phyloP scores from a whole-genome alignment of 2,888 invertebrate genomes.

The Drosophila nr. fundita region DNA sequence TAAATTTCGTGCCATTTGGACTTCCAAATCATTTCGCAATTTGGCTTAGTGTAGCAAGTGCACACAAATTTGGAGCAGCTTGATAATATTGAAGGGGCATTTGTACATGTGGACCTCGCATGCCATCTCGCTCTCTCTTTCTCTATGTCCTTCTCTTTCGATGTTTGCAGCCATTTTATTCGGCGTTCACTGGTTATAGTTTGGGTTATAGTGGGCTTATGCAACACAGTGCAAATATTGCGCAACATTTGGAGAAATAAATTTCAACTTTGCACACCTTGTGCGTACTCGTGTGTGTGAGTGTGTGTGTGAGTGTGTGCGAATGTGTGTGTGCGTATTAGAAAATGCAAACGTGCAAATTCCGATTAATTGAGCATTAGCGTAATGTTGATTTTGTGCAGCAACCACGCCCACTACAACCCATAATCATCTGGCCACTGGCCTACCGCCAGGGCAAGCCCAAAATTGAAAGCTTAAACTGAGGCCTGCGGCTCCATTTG shows the following conservation, averaged over 20 bases:
- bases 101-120: background rate
- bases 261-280: conserved; percentile 44
- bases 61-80: conserved; percentile 10
- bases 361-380: conserved; percentile 82
- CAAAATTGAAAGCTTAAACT: conserved; percentile 3
- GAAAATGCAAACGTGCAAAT: conserved; percentile 73
- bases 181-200: conserved; percentile 67
- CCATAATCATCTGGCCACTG: background rate
- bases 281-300: conserved; percentile 10
- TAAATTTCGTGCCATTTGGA: background rate
- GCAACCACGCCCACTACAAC: background rate
- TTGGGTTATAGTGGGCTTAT: conserved; percentile 70
- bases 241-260: conserved; percentile 73
- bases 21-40: conserved; percentile 10
- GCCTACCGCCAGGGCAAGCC: background rate
- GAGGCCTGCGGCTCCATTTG: conserved; percentile 37
- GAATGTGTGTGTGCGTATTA: conserved; percentile 24
- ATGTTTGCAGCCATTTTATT: conserved; percentile 47
- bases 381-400: conserved; percentile 67
- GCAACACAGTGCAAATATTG: conserved; percentile 78
- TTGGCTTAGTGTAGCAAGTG: conserved; percentile 16
- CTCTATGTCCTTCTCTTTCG: background rate
- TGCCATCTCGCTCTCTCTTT: too few relatives aligned
- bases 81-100: conserved; percentile 1
- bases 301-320: conserved; percentile 6